Base-by-base conservation (phyloP, 2,113 vertebrate genomes). In the Anoura caudifer region DNA sequence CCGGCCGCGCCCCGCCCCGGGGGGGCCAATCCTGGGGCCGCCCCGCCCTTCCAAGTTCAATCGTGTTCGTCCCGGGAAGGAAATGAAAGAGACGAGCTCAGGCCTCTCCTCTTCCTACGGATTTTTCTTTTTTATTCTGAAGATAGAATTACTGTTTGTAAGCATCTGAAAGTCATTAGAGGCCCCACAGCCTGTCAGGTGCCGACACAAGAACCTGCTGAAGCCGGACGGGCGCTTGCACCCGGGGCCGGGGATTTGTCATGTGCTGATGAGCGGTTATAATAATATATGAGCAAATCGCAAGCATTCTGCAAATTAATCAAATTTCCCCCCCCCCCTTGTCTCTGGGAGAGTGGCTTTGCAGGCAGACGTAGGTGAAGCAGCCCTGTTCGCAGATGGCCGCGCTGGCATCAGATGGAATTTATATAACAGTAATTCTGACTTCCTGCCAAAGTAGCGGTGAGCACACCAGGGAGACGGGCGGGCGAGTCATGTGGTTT, bases 91-190 rank as follows among this genome's bases (percentile, higher is more conserved):
- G 98, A 99, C 98, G 98, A 97, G 98, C 98, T 98, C 98, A 82
- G 98, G 96, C 97, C 97, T 98, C 98, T 98, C 98, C 98, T 98
- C 98, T 98, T 98, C 98, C 98, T 98, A 98, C 97, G 97, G 98
- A 97, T 98, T 98, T 98, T 98, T 98, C 97, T 98, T 97, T 98
- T 98, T 98, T 98, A 98, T 98, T 98, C 98, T 98, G 98, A 98
- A 98, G 99, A 98, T 99, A 99, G 98, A 99, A 99, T 99, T 99
- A 99, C 99, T 99, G 98, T 99, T 99, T 99, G 98, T 99, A 99
- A 99, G 99, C 99, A 99, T 99, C 99, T 99, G 99, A 99, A 99
- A 99, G 99, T 99, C 99, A 99, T 99, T 99, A 99, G 98, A 98
- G 98, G 98, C 98, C 98, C 98, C 98, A 98, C 99, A 99, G 99